Percentiles rank a stretch among this genome's conserved stretches.
Conservation (phyloP, 2,888 invertebrate genomes). For the Apeira syringaria region DNA sequence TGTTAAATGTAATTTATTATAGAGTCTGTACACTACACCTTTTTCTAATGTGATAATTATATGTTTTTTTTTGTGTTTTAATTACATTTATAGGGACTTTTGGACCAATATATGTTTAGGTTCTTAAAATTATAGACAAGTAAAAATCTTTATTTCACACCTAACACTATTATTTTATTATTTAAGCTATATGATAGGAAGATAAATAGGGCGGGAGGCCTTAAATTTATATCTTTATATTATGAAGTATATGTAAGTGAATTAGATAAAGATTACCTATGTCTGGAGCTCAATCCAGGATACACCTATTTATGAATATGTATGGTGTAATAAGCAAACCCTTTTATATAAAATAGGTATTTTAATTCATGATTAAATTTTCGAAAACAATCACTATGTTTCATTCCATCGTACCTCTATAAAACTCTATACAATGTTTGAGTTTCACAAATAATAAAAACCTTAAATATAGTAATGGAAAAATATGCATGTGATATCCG, state of each 20-base stretch:
- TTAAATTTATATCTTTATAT: conserved; percentile 7
- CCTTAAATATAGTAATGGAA: conserved; percentile 54
- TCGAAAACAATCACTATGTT: conserved; percentile 28
- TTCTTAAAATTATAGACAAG: conserved; percentile 12
- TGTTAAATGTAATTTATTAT: conserved; percentile 6
- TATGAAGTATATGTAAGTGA: conserved; percentile 4
- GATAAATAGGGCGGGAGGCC: conserved; percentile 8
- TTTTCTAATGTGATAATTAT: conserved; percentile 6
- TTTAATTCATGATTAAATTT: conserved; percentile 31
- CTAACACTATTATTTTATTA: conserved; percentile 6
- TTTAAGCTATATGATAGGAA: conserved; percentile 11
- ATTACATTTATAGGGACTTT: conserved; percentile 15
- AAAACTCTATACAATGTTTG: conserved; percentile 17
- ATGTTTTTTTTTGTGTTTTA: conserved; percentile 4
- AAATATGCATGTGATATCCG: conserved; percentile 71
- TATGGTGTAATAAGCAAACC: conserved; percentile 30
- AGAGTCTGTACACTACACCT: conserved; percentile 23
- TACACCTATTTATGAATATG: conserved; percentile 23
- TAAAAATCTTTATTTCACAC: conserved; percentile 14
- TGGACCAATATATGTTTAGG: conserved; percentile 20
- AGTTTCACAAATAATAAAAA: conserved; percentile 30
- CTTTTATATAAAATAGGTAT: conserved; percentile 27
- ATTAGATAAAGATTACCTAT: conserved; percentile 4
- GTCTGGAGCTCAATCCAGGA: not conserved
- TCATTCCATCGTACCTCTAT: conserved; percentile 18